These are phyloP conservation scores for Hippocampus mohnikei DNA, from an alignment of 2,113 vertebrate species.

Conservation along the genomic window DNA sequence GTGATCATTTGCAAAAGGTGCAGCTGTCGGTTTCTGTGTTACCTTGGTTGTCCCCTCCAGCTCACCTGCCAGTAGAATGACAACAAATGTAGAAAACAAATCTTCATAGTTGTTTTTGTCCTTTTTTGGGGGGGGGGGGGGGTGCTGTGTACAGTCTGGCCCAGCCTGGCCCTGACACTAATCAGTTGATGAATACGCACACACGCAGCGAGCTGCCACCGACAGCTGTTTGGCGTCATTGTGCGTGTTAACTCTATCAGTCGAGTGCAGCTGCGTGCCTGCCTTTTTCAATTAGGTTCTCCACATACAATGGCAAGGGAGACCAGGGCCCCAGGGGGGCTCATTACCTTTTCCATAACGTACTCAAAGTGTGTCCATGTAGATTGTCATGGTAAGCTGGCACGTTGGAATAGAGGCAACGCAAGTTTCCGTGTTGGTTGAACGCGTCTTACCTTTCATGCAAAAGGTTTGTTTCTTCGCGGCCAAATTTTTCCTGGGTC, in stretches of 20 bases:
- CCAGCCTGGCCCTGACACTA: conserved; percentile 58
- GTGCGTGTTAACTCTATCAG: conserved; percentile 64
- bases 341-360: not conserved
- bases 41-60: not conserved
- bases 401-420: too few species aligned
- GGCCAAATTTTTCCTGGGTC: too few species aligned
- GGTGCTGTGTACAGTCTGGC: conserved; percentile 37
- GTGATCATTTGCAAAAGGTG: too few species aligned
- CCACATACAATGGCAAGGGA: conserved; percentile 46
- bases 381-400: too few species aligned
- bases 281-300: conserved; percentile 65
- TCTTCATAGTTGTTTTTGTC: not conserved
- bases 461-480: not conserved
- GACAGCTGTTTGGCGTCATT: conserved; percentile 61
- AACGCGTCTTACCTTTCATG: too few species aligned
- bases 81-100: not conserved
- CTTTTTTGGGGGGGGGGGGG: not conserved
- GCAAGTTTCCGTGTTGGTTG: not conserved
- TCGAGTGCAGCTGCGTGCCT: conserved; percentile 68
- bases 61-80: not conserved
- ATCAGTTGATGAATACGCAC: conserved; percentile 67
- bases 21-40: too few species aligned
- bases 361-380: not conserved
- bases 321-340: not conserved
- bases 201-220: conserved; percentile 41